phyloP scores from a whole-genome alignment of 2,797 vertebrate species.

The Ataeniobius toweri region DNA sequence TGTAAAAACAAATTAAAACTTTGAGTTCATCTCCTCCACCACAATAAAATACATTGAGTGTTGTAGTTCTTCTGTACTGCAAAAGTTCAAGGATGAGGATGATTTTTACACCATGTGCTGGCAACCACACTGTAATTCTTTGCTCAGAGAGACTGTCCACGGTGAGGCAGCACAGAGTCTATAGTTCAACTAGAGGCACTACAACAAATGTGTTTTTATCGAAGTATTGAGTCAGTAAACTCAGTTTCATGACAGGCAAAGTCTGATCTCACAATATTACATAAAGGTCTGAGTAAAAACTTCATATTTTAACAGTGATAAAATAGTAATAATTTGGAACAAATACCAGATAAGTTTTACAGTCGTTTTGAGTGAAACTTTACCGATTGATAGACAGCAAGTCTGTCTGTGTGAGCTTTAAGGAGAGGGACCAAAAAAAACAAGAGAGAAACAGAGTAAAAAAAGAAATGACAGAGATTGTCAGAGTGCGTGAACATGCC shows the following conservation, averaged over 20 bases:
- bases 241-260: not conserved
- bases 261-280: constrained; percentile 1
- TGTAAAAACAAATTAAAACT: not conserved
- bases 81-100: not conserved
- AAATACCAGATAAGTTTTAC: not conserved
- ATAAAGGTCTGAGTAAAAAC: not conserved
- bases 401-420: not conserved
- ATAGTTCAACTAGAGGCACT: constrained; percentile 13
- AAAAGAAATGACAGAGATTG: constrained; percentile 27
- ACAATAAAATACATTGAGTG: not conserved
- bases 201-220: constrained; percentile 18
- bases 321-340: not conserved
- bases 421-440: not conserved
- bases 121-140: not conserved
- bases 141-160: constrained; percentile 42
- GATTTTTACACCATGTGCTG: not conserved
- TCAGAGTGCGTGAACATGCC: constrained; percentile 60
- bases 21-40: not conserved
- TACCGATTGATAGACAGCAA: not conserved
- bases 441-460: constrained; percentile 27
- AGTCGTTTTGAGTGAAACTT: not conserved
- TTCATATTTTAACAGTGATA: not conserved
- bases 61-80: not conserved
- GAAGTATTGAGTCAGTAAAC: constrained; percentile 4
- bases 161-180: constrained; percentile 54